Evolutionary conservation across 37 sponge, comb jelly and placozoan genomes (phyloP), one percentile per base, ranked within the genome.

Genomic region (Beroe ovata): DNA sequence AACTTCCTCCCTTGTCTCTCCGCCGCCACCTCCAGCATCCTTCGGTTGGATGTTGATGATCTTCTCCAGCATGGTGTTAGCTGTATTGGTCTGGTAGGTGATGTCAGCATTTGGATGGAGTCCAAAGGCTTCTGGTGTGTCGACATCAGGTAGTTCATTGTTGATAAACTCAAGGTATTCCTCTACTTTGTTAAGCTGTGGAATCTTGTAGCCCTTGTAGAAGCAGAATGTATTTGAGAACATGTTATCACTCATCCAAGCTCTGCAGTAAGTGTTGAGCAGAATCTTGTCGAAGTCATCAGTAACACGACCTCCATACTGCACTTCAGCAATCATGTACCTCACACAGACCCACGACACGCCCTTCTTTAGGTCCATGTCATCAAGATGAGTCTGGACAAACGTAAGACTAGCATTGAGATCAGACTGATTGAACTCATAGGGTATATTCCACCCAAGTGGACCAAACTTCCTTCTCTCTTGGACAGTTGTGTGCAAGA

Each of bases 401-500:
- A 93, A 95, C 90, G 95, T 95, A 26, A 91, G 92, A 72, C 91
- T 94, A 33, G 97, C 94, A 39, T 89, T 94, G 64, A 93, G 89
- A 89, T 97, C 97, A 60, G 95, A 94, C 90, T 97, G 97, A 90
- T 89, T 89, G 30, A 89, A 89, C 64, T 89, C 89, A 40, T 89
- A 89, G 16, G 89, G 89, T 19, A 89, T 89, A 33, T 89, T 89
- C 89, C 89, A 89, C 1, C 89, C 89, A 8, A 89, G 64, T 11
- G 89, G 89, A 11, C 89, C 89, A 40, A 89, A 89, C 89, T 89
- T 89, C 39, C 89, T 89, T 25, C 89, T 89, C 62, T 89, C 89
- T 89, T 99, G 99, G 16, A 99, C 99, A n/a, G 96, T 99, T 20
- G 99, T 95, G 94, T 99, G 99, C 25, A 99, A 92, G 93, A 99